Conservation (phyloP, 92 coral and sea anemone genomes). For the Micromussa lordhowensis region DNA sequence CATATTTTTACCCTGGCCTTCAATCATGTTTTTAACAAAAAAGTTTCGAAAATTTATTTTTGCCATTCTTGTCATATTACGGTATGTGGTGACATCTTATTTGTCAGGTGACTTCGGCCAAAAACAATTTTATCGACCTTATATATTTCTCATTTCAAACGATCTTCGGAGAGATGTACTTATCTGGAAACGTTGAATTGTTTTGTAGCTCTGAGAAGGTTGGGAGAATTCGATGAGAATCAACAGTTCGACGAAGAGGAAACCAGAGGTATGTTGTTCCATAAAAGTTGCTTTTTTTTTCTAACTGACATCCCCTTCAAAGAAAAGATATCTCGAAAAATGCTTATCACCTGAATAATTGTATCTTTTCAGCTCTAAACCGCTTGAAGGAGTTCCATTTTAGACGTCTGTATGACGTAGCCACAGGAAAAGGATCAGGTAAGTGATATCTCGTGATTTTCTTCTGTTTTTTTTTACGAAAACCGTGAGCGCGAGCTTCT, state of each 20-base stretch:
- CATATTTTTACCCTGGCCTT: too few species aligned
- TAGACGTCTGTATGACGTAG: not conserved
- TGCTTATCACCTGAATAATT: not conserved
- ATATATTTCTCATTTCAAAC: too few species aligned
- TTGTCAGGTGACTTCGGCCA: not conserved
- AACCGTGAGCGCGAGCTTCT: not conserved
- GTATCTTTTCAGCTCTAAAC: conserved; percentile 11
- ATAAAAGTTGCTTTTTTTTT: not conserved
- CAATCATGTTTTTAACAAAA: too few species aligned
- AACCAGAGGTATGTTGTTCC: not conserved
- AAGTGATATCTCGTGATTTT: not conserved
- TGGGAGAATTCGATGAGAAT: not conserved
- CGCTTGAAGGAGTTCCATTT: conserved; percentile 6
- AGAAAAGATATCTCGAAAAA: not conserved
- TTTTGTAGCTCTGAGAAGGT: conserved; percentile 13
- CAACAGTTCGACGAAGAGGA: not conserved
- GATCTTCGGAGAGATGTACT: not conserved
- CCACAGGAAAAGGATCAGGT: not conserved
- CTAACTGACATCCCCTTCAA: not conserved
- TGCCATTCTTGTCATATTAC: too few species aligned
- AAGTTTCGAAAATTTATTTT: too few species aligned
- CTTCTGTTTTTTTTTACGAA: not conserved
- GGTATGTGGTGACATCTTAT: not conserved
- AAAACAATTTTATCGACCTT: not conserved
- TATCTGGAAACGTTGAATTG: not conserved